Conservation (phyloP, 2,113 vertebrate genomes). For the Nanger granti region DNA sequence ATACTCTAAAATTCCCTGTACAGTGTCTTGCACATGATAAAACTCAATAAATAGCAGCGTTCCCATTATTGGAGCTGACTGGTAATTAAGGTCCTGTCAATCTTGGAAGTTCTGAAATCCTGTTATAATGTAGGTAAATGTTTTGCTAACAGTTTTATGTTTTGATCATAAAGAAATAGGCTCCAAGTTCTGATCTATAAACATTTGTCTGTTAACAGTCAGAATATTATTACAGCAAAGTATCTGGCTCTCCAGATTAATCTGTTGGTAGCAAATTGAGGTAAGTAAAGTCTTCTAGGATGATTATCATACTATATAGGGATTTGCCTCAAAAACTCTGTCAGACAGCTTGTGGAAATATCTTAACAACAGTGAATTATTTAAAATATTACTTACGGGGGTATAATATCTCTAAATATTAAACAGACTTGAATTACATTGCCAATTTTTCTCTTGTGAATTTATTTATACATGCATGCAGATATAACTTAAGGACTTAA, state of each 20-base stretch:
- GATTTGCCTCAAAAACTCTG: neutral
- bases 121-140: neutral
- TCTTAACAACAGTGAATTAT: neutral
- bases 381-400: neutral
- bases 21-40: neutral
- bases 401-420: neutral
- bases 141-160: slow-evolving; percentile 3
- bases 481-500: neutral
- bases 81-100: neutral
- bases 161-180: neutral
- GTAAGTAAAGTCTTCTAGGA: neutral
- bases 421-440: neutral
- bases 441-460: neutral
- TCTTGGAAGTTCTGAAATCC: neutral
- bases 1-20: neutral
- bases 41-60: neutral
- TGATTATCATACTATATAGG: neutral
- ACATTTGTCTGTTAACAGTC: neutral
- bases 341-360: neutral
- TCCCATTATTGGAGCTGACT: neutral
- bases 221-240: neutral
- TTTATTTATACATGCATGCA: neutral
- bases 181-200: neutral
- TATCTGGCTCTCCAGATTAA: neutral
- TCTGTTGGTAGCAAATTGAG: neutral